A percentile compares a stretch with the other conserved stretches of the same genome.
Conservation (phyloP, 1,140 invertebrate species). For the Drosophila cardini region DNA sequence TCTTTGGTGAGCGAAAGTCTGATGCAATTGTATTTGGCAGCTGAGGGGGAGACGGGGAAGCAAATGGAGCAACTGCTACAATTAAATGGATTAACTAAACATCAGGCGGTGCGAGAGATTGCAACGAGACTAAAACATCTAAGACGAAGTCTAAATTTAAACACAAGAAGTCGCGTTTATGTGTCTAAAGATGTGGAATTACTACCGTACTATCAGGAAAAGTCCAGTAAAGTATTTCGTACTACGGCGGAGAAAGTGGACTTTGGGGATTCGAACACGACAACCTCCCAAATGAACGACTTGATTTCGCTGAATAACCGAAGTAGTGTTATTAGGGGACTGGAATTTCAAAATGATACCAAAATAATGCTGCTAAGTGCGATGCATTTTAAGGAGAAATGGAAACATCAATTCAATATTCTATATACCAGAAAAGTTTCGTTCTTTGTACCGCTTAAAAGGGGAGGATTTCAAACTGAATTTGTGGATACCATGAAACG, state of each 20-base stretch:
- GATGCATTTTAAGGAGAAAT: not conserved
- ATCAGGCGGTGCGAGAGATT: not conserved
- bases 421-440: not conserved
- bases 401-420: not conserved
- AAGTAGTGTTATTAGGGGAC: not conserved
- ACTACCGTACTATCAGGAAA: not conserved
- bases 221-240: not conserved
- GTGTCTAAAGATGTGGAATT: not conserved
- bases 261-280: not conserved
- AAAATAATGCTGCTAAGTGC: conserved; percentile 2
- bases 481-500: not conserved
- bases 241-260: not conserved
- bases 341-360: not conserved
- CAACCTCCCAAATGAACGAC: not conserved
- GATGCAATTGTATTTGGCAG: conserved; percentile 6
- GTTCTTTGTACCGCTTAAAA: not conserved
- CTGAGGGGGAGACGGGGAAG: not conserved
- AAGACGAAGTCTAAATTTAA: not conserved
- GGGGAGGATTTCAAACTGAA: not conserved
- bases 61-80: conserved; percentile 4
- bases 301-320: not conserved
- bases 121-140: not conserved
- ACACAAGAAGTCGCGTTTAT: not conserved
- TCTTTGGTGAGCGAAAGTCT: conserved; percentile 9
- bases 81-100: not conserved